A percentile compares a stretch with the other conserved stretches of the same genome.
phyloP scores from a whole-genome alignment of 2,888 invertebrate genomes.

The Pharmacophagus antenor region DNA sequence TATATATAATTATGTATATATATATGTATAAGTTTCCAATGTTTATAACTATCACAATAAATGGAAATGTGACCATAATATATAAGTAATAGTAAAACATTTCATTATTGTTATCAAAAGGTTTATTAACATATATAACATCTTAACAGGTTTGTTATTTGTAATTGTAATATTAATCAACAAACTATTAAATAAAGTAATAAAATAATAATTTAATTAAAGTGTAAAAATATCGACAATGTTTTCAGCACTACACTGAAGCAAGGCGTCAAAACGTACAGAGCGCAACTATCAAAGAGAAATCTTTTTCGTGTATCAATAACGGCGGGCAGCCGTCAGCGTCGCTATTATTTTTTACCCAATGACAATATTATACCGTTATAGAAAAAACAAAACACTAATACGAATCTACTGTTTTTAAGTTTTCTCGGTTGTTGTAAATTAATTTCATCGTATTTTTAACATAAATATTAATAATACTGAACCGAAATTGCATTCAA shows the following conservation, averaged over 20 bases:
- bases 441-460: neutral
- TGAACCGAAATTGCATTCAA: conserved; percentile 18
- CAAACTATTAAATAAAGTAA: no score
- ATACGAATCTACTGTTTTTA: neutral
- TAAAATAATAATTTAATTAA: neutral
- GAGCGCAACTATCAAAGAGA: conserved; percentile 81
- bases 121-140: no score
- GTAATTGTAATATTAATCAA: no score
- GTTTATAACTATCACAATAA: no score
- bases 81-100: no score
- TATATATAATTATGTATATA: no score
- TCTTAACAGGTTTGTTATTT: no score
- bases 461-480: neutral
- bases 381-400: conserved; percentile 6
- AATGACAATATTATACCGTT: conserved; percentile 21
- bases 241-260: conserved; percentile 37
- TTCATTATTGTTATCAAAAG: no score
- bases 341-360: conserved; percentile 59
- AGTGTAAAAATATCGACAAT: conserved; percentile 7
- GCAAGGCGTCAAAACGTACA: conserved; percentile 71
- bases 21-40: no score
- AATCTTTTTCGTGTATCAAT: conserved; percentile 82
- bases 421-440: neutral
- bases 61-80: no score
- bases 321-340: conserved; percentile 63